phyloP scores from a whole-genome alignment of 2,797 vertebrate species.

The Apodemus agrarius region DNA sequence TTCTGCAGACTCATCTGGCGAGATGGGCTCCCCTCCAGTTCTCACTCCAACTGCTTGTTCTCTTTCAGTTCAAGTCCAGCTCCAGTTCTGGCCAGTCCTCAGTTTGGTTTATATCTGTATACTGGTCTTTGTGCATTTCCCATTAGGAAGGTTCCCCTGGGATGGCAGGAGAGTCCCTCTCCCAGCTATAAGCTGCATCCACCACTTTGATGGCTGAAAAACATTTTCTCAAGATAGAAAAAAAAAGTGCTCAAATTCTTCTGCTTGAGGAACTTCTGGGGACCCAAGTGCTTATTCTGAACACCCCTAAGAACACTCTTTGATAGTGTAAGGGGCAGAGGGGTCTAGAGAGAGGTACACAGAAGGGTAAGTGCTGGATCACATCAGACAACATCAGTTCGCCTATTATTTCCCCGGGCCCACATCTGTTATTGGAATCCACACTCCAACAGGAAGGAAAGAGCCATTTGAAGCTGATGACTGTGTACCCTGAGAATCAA shows the following conservation, averaged over 20 bases:
- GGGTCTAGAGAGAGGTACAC: rapidly evolving
- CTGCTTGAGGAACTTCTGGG: neutral
- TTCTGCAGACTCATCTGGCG: neutral
- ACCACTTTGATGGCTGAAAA: neutral
- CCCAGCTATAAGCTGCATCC: neutral
- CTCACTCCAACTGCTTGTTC: neutral
- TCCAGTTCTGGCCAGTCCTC: neutral
- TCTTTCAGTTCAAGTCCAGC: slow-evolving; percentile 13
- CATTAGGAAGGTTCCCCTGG: neutral
- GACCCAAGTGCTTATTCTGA: neutral
- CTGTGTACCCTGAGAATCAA: neutral
- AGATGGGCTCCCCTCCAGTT: neutral
- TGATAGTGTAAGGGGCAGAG: neutral
- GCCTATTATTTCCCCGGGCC: too few species aligned
- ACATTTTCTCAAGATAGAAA: neutral
- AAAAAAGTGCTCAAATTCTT: neutral
- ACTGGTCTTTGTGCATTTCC: neutral
- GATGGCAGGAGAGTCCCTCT: neutral
- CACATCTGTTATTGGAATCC: neutral
- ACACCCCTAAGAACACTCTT: neutral
- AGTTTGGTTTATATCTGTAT: neutral
- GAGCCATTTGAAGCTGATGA: neutral
- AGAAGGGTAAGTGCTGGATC: neutral
- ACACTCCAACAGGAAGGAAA: neutral
- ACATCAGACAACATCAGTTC: neutral